Percentiles rank a stretch among this genome's conserved stretches.
Conservation (phyloP, 1,140 invertebrate genomes). For the Drosophila cardini region DNA sequence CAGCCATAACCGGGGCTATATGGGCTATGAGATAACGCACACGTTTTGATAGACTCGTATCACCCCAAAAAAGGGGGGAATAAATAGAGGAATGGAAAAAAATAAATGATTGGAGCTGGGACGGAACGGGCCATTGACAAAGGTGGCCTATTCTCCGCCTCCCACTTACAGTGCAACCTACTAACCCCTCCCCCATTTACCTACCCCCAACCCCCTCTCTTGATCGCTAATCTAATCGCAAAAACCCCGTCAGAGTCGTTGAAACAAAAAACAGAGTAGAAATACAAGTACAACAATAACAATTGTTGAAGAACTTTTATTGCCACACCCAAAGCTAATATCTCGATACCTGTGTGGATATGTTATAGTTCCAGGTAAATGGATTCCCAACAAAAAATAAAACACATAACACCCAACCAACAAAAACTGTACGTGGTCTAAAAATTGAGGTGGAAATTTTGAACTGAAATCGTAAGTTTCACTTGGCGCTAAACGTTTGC, state of each 20-base stretch:
- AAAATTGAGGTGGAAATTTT: not conserved
- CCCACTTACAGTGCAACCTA: not conserved
- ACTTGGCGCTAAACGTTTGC: constrained; percentile 19
- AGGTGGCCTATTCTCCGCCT: constrained; percentile 33
- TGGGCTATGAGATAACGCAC: constrained; percentile 53
- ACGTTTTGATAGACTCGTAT: constrained; percentile 36
- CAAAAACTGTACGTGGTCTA: not conserved
- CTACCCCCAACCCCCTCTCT: constrained; percentile 29
- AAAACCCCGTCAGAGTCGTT: constrained; percentile 71
- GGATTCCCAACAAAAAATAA: constrained; percentile 2
- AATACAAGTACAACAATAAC: constrained; percentile 66
- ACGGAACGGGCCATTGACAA: constrained; percentile 30
- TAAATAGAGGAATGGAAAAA: no score
- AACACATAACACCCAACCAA: constrained; percentile 21
- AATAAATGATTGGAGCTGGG: constrained; percentile 20
- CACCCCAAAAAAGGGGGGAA: constrained; percentile 15
- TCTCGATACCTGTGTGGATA: constrained; percentile 8
- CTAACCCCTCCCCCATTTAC: not conserved
- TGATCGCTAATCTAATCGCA: constrained; percentile 76
- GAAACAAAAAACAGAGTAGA: constrained; percentile 74
- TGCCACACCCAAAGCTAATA: constrained; percentile 66
- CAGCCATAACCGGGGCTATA: constrained; percentile 36
- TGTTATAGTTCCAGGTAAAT: constrained; percentile 10
- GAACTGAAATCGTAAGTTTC: not conserved
- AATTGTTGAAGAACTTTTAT: constrained; percentile 66